Evolutionary conservation across 2,888 invertebrate species (phyloP).

Genomic region (Ophion costatus): DNA sequence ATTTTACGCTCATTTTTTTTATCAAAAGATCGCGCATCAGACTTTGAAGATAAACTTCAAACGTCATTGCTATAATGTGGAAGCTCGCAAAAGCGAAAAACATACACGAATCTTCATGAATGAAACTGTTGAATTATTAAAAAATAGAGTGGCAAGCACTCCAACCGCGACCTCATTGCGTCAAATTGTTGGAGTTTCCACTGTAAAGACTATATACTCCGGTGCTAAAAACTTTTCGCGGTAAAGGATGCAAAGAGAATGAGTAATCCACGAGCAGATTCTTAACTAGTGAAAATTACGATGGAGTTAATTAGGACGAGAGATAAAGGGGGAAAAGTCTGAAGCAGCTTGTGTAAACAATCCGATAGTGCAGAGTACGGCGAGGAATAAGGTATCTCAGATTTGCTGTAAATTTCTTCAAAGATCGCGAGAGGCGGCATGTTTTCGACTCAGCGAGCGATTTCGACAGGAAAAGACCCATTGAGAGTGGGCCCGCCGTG

Average conservation of each 20-base stretch:
- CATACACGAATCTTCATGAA: neutral
- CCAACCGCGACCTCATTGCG: neutral
- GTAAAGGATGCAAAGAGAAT: constrained; percentile 3
- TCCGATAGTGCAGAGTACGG: neutral
- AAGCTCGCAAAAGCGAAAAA: neutral
- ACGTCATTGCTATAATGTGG: neutral
- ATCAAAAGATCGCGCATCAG: neutral
- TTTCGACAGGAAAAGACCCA: constrained; percentile 28
- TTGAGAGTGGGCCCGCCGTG: constrained; percentile 5
- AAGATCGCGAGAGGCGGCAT: neutral
- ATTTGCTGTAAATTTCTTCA: constrained; percentile 15
- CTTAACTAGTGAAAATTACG: constrained; percentile 17
- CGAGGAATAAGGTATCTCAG: neutral
- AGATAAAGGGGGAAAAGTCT: constrained; percentile 36
- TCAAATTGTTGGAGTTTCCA: neutral
- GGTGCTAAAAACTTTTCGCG: constrained; percentile 4
- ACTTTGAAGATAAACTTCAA: neutral
- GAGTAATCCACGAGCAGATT: neutral
- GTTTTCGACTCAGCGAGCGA: constrained; percentile 37
- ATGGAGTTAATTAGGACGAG: constrained; percentile 13
- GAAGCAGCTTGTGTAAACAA: constrained; percentile 18
- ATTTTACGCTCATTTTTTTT: neutral
- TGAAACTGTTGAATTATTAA: neutral
- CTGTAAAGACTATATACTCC: neutral
- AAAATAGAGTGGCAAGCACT: neutral